Percentiles rank a stretch among this genome's conserved stretches.
Evolutionary conservation across 2,113 vertebrate genomes (phyloP).

Genomic region (Athene noctua): DNA sequence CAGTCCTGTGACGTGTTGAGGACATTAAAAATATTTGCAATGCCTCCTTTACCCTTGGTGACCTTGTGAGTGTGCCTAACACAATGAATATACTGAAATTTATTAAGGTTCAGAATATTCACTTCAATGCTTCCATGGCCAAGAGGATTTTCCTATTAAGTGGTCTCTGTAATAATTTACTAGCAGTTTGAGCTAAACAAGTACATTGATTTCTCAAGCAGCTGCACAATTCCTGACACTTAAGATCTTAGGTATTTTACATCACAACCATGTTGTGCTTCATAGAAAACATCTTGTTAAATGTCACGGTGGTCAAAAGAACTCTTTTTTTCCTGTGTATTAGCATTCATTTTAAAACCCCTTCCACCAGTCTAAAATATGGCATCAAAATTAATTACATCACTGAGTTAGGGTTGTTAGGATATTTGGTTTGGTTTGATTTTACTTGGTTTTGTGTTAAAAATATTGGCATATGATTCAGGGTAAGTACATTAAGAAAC

Average conservation of each 20-base stretch:
- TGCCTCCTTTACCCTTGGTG: neutral
- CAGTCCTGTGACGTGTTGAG: neutral
- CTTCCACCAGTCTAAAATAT: neutral
- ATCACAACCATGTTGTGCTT: neutral
- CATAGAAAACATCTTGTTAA: neutral
- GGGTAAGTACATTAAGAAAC: neutral
- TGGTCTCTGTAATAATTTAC: slow-evolving; percentile 7
- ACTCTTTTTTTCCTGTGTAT: neutral
- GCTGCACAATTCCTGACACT: neutral
- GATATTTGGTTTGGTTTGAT: neutral
- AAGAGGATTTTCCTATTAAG: slow-evolving; percentile 50
- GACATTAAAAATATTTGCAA: slow-evolving; percentile 1
- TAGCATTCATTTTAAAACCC: neutral
- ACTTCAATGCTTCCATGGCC: neutral
- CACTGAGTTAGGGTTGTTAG: neutral
- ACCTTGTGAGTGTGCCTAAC: slow-evolving; percentile 16
- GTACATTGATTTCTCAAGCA: slow-evolving; percentile 20
- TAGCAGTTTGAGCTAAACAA: slow-evolving; percentile 13
- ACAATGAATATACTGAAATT: slow-evolving; percentile 7
- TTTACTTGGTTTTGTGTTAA: neutral
- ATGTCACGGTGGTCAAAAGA: neutral
- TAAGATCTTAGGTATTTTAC: neutral
- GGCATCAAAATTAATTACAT: neutral
- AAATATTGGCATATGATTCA: neutral
- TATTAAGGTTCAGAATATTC: slow-evolving; percentile 9